Evolutionary conservation across 2,113 vertebrate species (phyloP).

Genomic region (Ictidomys tridecemlineatus): DNA sequence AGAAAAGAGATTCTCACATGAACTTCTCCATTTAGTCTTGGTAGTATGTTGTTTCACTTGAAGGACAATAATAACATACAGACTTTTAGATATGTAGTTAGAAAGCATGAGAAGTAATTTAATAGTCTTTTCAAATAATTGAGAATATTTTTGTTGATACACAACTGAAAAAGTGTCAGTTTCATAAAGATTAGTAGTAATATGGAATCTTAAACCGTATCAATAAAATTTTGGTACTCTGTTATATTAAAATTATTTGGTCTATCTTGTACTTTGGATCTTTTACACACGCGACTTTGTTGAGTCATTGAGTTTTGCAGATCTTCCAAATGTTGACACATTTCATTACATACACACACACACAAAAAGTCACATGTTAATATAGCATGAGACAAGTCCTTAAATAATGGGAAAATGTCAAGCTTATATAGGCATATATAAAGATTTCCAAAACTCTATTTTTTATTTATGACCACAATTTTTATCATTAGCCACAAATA

Average conservation of each 20-base stretch:
- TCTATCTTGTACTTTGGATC: not conserved
- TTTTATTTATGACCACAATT: not conserved
- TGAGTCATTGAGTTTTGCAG: not conserved
- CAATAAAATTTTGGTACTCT: not conserved
- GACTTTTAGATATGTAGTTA: not conserved
- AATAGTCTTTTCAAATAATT: not conserved
- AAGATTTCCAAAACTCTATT: not conserved
- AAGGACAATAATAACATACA: not conserved
- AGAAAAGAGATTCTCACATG: not conserved
- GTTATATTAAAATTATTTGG: not conserved
- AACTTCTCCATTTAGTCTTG: not conserved
- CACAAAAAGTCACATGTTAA: not conserved
- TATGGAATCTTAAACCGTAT: not conserved
- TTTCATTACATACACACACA: not conserved
- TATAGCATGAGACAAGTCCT: not conserved
- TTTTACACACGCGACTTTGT: not conserved
- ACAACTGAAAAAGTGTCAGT: not conserved
- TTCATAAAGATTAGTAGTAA: not conserved
- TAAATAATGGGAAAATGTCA: not conserved
- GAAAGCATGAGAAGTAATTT: not conserved
- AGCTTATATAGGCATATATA: not conserved
- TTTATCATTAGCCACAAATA: constrained; percentile 8
- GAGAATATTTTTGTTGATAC: not conserved
- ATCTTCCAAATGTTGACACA: not conserved
- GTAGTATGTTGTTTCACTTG: not conserved